phyloP scores from a whole-genome alignment of 1,140 invertebrate genomes.

The Sycophaga agraensis region DNA sequence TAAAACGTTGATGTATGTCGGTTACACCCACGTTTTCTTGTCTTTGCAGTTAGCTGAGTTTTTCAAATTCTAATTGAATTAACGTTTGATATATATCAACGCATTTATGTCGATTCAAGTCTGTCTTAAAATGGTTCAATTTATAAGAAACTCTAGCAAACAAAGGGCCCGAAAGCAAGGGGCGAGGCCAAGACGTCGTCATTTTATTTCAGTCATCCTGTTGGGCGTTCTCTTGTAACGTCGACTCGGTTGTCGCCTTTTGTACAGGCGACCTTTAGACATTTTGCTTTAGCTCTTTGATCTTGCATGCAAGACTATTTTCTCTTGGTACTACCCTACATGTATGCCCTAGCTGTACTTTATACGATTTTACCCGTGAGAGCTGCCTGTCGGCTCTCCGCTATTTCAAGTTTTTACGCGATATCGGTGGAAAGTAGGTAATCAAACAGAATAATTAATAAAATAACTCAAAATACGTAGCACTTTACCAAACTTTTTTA shows the following conservation, averaged over 20 bases:
- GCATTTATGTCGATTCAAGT: not conserved
- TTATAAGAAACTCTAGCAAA: not conserved
- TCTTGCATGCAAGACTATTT: constrained; percentile 14
- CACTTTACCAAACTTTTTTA: not conserved
- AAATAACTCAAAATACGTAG: not conserved
- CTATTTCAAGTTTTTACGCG: not conserved
- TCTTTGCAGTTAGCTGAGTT: too few species aligned
- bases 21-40: too few species aligned
- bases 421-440: not conserved
- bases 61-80: too few species aligned
- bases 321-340: not conserved
- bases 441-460: constrained; percentile 21
- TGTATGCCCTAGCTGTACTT: constrained; percentile 3
- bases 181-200: not conserved
- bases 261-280: constrained; percentile 1
- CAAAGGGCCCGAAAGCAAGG: not conserved
- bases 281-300: constrained; percentile 11
- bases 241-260: not conserved
- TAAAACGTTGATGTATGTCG: too few species aligned
- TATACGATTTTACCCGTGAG: not conserved
- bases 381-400: too few species aligned
- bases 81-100: too few species aligned
- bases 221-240: too few species aligned
- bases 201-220: constrained; percentile 3
- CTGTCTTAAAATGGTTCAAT: not conserved